phyloP scores from a whole-genome alignment of 2,888 invertebrate species.

The Alviniconcha strummeri region DNA sequence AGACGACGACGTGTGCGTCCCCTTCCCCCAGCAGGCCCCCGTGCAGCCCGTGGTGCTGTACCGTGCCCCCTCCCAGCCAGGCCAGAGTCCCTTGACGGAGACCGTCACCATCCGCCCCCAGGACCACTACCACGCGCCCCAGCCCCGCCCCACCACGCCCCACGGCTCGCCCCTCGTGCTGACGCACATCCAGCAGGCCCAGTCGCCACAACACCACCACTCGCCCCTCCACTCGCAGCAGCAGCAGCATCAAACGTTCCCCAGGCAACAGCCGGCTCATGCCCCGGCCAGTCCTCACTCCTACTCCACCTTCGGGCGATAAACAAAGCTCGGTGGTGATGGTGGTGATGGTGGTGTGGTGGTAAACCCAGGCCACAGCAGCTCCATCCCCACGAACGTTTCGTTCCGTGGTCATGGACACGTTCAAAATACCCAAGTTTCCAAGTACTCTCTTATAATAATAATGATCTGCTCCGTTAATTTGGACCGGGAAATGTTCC shows the following conservation, averaged over 20 bases:
- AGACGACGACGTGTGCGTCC: background rate
- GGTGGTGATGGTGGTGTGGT: background rate
- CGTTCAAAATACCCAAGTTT: background rate
- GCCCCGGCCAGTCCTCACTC: background rate
- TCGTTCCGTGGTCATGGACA: background rate
- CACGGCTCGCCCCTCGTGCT: background rate
- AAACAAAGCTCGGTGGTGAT: background rate
- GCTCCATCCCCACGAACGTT: background rate
- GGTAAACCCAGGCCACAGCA: too few species aligned
- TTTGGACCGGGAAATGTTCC: too few species aligned
- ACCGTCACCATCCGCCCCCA: slow-evolving; percentile 14
- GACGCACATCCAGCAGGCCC: background rate
- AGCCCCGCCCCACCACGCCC: background rate
- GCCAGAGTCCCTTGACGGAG: slow-evolving; percentile 18
- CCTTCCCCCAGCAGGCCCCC: background rate
- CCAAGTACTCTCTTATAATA: background rate
- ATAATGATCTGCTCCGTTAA: background rate
- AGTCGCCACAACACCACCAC: background rate
- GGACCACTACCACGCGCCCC: background rate
- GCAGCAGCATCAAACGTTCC: slow-evolving; percentile 26
- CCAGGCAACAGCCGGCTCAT: slow-evolving; percentile 15
- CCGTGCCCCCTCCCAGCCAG: slow-evolving; percentile 12
- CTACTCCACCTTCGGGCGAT: slow-evolving; percentile 20
- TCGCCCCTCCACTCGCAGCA: slow-evolving; percentile 8
- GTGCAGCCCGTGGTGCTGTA: slow-evolving; percentile 28